Percentiles rank a stretch among this genome's conserved stretches.
phyloP scores from a whole-genome alignment of 2,797 vertebrate genomes.

The Tokudaia tokunoshimensis region DNA sequence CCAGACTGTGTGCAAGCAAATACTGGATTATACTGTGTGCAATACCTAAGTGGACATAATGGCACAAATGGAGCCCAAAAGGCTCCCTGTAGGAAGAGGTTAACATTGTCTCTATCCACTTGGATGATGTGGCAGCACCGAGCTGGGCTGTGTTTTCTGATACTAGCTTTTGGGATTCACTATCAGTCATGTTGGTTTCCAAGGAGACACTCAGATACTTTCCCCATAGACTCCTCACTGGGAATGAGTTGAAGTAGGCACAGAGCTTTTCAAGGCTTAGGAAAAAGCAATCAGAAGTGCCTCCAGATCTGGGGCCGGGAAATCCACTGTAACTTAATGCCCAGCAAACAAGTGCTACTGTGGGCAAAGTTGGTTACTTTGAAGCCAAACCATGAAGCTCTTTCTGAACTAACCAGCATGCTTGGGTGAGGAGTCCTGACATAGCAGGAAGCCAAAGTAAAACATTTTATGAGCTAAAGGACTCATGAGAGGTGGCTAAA shows the following conservation, averaged over 20 bases:
- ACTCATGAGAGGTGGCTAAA: conserved; percentile 63
- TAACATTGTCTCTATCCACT: background rate
- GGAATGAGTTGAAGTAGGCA: background rate
- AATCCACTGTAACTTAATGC: background rate
- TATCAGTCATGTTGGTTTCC: background rate
- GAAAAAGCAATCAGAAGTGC: background rate
- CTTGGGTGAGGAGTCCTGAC: conserved; percentile 78
- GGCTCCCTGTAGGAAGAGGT: background rate
- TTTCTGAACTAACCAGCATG: conserved; percentile 39
- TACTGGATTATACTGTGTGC: background rate
- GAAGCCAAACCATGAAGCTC: conserved; percentile 75
- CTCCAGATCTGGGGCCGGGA: background rate
- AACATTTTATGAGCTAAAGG: conserved; percentile 76
- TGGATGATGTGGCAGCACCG: background rate
- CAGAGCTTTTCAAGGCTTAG: background rate
- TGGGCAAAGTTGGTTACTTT: conserved; percentile 68
- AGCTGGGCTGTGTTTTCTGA: background rate
- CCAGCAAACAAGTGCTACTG: background rate
- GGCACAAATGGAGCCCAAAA: background rate
- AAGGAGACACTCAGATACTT: background rate
- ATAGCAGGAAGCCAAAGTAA: conserved; percentile 81
- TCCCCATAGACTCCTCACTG: background rate
- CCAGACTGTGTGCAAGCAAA: background rate
- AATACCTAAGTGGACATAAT: background rate
- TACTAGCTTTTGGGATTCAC: background rate